Base-by-base conservation (phyloP, 2,888 invertebrate species). In the Eledona agricola region DNA sequence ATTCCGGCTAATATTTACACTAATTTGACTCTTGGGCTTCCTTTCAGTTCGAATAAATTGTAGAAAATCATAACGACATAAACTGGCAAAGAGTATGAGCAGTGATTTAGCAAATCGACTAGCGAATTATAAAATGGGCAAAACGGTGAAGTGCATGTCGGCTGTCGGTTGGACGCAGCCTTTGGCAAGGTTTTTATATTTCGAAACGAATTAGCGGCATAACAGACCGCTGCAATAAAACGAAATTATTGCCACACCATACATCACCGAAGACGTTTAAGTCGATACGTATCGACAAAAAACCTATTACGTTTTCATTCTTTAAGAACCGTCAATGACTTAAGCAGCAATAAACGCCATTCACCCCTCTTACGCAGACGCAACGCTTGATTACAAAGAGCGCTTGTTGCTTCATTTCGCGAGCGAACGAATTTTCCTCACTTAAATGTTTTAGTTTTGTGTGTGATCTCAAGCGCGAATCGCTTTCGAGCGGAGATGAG, bases 231-330 rank as follows among this genome's bases (percentile, higher is more conserved):
- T 54, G 56, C 51, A 51, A 58, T 70, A 69, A 70, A 68, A 58
- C 58, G 55, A 62, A 69, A 67, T 69, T 67, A 67, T 63, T 60
- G 58, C 67, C 55, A 50, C 56, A 55, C 65, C 64, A 62, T 70
- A 65, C 68, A 70, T 70, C 67, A 70, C 62, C 50, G 42, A 38
- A 61, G 69, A 68, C 68, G 60, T 67, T 69, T 67, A 68, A 64
- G 65, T 55, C 66, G 64, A 65, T 63, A 62, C 63, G 58, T 59
- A 58, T 58, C 57, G 51, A 60, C 58, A 65, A 66, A 65, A 66
- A 67, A 60, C 58, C 56, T 52, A 65, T 66, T 63, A 62, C 65
- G 64, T 63, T 66, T 63, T 60, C 65, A 64, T 66, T 62, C 64
- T 58, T n/a, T 29, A 54, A 57, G 59, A 57, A 60, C 61, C 59